Evolutionary conservation across 2,888 invertebrate genomes (phyloP), one percentile per base, ranked within the genome.

Genomic region (Malthinus flaveolus): DNA sequence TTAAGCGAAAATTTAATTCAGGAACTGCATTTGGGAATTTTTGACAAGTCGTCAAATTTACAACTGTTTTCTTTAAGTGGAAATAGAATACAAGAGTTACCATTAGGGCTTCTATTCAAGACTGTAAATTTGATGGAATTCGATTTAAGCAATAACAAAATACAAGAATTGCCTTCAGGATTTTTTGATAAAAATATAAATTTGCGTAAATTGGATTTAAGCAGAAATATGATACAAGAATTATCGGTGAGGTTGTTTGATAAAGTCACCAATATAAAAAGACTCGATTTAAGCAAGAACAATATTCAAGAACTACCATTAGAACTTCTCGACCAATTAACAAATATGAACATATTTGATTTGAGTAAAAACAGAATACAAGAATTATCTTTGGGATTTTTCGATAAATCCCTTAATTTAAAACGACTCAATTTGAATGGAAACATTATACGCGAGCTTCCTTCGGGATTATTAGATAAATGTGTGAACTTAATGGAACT

Each of bases 111-210:
- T 11, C 23, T 42, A n/a, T 52, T 59, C 49, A 46, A 59, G 53
- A 31, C 55, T 9, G 33, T 68, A 11, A 61, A 64, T 52, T 42
- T 69, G 32, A 35, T 37, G n/a, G 42, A 12, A 42, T 11, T 11
- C 12, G 9, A 13, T 42, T 13, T 12, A 11, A 42, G 9, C 1
- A 31, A 42, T 10, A 68, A 68, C 52, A 48, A 53, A 9, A 31
- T 7, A 46, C 31, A n/a, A 46, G 31, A 13, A 15, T 23, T 46
- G 7, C 31, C 46, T n/a, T 46, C 31, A 46, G 46, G 46, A 10
- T 66, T 65, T 12, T 46, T 31, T 13, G 46, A 46, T 31, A 46
- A 7, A 9, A 23, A 23, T n/a, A 32, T n/a, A 31, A 32, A 15
- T 31, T n/a, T 46, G 7, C 13, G 3, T 4, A 31, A 9, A n/a